These are phyloP conservation scores for Oreocharis arfaki DNA, from an alignment of 2,113 vertebrate species.

Conservation along the genomic window DNA sequence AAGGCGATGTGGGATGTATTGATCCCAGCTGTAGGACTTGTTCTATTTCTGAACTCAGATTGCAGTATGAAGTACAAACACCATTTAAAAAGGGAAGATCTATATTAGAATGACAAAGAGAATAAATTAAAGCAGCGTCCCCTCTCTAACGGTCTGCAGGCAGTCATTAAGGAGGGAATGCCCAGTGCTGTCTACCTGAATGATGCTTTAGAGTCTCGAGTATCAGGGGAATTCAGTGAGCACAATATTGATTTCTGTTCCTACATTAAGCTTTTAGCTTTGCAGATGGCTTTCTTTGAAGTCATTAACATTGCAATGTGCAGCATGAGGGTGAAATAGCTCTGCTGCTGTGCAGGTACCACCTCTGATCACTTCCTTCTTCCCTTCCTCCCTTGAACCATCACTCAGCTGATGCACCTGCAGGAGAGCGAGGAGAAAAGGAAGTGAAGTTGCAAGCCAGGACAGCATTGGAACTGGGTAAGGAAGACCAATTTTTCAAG, in stretches of 20 bases:
- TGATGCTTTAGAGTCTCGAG: not conserved
- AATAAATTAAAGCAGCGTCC: not conserved
- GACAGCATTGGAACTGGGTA: constrained; percentile 12
- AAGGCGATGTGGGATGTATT: not conserved
- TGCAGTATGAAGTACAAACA: not conserved
- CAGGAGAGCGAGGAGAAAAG: not conserved
- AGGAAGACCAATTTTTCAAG: not conserved
- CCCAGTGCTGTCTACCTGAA: not conserved
- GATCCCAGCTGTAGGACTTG: constrained; percentile 16
- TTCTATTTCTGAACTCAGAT: constrained; percentile 1
- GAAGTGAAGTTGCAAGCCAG: not conserved
- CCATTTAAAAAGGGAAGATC: constrained; percentile 6
- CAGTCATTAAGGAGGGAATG: not conserved
- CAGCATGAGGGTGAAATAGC: not conserved
- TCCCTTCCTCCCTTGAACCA: not conserved
- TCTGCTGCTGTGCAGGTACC: not conserved
- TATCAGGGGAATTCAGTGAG: not conserved
- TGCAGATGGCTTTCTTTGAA: constrained; percentile 19
- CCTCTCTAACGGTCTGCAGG: not conserved
- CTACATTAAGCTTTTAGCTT: constrained; percentile 47
- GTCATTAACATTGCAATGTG: not conserved
- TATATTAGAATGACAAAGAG: constrained; percentile 13
- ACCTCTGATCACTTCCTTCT: not conserved
- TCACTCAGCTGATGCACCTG: not conserved
- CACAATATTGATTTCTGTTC: constrained; percentile 51